A percentile compares a stretch with the other conserved stretches of the same genome.
Conservation (phyloP, 2,888 invertebrate species). For the Thalpophila matura region DNA sequence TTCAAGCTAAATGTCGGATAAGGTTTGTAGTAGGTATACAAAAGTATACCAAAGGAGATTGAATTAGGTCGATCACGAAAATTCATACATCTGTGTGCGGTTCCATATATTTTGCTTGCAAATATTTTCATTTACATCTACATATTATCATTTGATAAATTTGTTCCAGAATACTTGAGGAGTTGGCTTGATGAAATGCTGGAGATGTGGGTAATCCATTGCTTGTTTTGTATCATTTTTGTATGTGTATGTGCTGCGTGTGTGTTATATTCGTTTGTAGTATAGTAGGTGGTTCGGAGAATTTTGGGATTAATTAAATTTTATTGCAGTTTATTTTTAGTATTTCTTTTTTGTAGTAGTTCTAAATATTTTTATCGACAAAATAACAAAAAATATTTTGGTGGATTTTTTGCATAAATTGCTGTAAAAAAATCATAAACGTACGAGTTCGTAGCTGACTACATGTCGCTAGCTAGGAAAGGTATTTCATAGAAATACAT, state of each 20-base stretch:
- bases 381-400: no score
- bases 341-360: no score
- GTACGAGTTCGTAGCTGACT: no score
- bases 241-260: conserved; percentile 3
- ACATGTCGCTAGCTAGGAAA: no score
- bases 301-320: no score
- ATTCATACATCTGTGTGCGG: conserved; percentile 55
- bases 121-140: conserved; percentile 62
- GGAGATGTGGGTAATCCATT: conserved; percentile 21
- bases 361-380: no score
- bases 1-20: conserved; percentile 77
- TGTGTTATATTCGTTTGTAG: background rate
- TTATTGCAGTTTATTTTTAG: no score
- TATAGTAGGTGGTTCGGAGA: background rate
- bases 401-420: no score
- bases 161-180: conserved; percentile 46
- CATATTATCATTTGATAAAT: conserved; percentile 60
- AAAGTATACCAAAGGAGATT: conserved; percentile 62
- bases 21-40: conserved; percentile 69
- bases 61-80: conserved; percentile 60
- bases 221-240: conserved; percentile 7
- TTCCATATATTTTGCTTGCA: conserved; percentile 55
- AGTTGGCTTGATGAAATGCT: conserved; percentile 52
- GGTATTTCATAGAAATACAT: no score
- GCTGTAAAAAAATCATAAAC: no score